phyloP scores from a whole-genome alignment of 2,113 vertebrate species.

The Xiphophorus maculatus region DNA sequence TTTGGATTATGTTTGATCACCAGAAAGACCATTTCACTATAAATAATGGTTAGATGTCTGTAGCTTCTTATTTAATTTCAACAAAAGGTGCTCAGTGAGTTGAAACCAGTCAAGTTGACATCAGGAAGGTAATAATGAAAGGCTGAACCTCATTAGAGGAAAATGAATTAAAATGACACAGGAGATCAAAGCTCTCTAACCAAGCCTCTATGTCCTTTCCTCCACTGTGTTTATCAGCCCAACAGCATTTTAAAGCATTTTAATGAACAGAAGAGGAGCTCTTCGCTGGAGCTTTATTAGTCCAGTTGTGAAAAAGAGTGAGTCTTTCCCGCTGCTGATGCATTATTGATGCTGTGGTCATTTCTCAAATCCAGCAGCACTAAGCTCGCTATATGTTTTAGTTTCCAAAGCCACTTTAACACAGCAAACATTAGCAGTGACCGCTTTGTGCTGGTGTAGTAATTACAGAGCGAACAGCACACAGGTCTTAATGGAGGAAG shows the following conservation, averaged over 20 bases:
- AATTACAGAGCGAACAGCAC: conserved; percentile 60
- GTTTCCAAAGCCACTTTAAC: conserved; percentile 47
- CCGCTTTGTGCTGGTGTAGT: conserved; percentile 36
- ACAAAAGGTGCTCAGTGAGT: neutral
- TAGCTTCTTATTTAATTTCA: neutral
- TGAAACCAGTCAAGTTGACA: neutral
- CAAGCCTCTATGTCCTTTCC: neutral
- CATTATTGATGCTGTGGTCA: conserved; percentile 57
- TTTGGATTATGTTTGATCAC: neutral
- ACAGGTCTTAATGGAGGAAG: conserved; percentile 53
- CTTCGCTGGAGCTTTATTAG: conserved; percentile 40
- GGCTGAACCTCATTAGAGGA: neutral
- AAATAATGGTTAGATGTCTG: neutral
- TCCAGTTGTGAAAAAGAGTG: neutral
- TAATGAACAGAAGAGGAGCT: conserved; percentile 6
- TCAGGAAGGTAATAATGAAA: neutral
- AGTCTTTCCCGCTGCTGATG: conserved; percentile 36
- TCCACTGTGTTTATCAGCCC: neutral
- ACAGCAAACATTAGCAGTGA: conserved; percentile 31
- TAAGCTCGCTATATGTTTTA: conserved; percentile 14
- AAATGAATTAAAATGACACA: conserved; percentile 15
- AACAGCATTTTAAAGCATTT: neutral
- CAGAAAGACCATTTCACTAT: neutral
- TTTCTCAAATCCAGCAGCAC: conserved; percentile 28
- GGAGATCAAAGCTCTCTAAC: neutral